Conservation (phyloP, 2,888 invertebrate genomes). For the Ephialtes manifestator region DNA sequence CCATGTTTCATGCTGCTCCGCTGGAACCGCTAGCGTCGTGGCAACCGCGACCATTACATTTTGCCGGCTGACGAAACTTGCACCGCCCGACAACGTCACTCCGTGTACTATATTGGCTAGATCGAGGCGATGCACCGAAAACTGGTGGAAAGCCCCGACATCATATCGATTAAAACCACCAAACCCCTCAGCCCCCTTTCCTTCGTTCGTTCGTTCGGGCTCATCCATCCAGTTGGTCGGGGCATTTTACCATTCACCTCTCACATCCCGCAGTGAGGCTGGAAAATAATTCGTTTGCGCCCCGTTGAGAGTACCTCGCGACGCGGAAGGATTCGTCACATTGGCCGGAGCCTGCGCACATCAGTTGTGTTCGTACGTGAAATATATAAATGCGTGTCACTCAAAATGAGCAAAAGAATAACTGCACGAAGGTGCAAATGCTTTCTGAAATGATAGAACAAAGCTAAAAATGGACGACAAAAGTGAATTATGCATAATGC, state of each 20-base stretch:
- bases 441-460: conserved; percentile 20
- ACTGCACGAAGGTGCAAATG: background rate
- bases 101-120: conserved; percentile 15
- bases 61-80: conserved; percentile 48
- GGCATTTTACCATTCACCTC: conserved; percentile 32
- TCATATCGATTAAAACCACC: conserved; percentile 58
- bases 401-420: background rate
- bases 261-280: conserved; percentile 17
- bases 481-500: conserved; percentile 48
- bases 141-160: conserved; percentile 12
- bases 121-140: conserved; percentile 47
- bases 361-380: conserved; percentile 9
- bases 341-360: conserved; percentile 26
- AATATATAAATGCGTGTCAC: conserved; percentile 15
- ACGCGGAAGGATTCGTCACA: conserved; percentile 46
- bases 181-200: background rate
- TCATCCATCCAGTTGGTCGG: conserved; percentile 8
- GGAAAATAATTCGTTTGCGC: conserved; percentile 53
- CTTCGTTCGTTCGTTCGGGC: conserved; percentile 5
- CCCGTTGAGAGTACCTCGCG: conserved; percentile 48
- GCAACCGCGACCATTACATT: conserved; percentile 52
- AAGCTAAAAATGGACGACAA: conserved; percentile 48
- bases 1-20: conserved; percentile 28
- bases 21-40: conserved; percentile 26
- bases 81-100: conserved; percentile 18